Conservation (phyloP, 64 coral and sea anemone species). For the Porites lutea region DNA sequence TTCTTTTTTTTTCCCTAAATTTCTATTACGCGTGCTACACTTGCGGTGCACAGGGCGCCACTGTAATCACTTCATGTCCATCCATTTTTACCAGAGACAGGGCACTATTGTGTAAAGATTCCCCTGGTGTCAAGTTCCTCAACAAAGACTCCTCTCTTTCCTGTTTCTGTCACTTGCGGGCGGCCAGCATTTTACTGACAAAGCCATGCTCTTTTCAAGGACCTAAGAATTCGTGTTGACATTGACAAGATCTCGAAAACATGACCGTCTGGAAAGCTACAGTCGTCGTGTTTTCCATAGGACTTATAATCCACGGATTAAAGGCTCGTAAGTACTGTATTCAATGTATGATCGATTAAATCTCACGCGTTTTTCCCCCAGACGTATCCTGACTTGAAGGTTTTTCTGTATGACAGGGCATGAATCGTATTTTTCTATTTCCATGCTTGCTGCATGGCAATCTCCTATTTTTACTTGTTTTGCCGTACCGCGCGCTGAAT, state of each 20-base stretch:
- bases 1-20: too few relatives aligned
- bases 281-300: background rate
- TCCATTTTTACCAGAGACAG: too few relatives aligned
- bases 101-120: too few relatives aligned
- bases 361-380: background rate
- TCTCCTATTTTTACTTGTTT: too few relatives aligned
- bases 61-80: too few relatives aligned
- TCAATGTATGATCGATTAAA: background rate
- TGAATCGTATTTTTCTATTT: background rate
- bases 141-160: slow-evolving; percentile 36
- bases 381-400: too few relatives aligned
- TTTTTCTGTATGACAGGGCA: background rate
- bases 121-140: background rate
- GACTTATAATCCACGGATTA: slow-evolving; percentile 4
- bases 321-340: slow-evolving; percentile 14
- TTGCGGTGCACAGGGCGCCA: too few relatives aligned
- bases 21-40: too few relatives aligned
- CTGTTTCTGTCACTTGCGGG: background rate
- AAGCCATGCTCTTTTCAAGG: background rate
- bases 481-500: too few relatives aligned
- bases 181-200: background rate
- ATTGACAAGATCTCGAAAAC: background rate
- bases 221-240: background rate
- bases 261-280: background rate
- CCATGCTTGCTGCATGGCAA: too few relatives aligned